phyloP scores from a whole-genome alignment of 2,888 invertebrate genomes.

The Acrobeloides nanus region DNA sequence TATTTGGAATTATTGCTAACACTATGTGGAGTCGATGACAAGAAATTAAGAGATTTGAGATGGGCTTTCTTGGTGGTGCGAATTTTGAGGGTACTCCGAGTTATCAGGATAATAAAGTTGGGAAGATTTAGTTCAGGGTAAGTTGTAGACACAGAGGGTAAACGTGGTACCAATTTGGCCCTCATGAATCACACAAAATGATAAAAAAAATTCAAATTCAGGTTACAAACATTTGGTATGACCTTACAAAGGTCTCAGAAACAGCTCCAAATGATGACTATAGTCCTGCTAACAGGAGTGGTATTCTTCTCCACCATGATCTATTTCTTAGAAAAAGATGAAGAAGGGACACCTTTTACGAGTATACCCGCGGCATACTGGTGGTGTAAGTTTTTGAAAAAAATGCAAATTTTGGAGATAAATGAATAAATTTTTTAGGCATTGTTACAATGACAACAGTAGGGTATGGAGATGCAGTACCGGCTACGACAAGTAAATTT shows the following conservation, averaged over 20 bases:
- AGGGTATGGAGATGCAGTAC: conserved; percentile 52
- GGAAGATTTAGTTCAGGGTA: conserved; percentile 21
- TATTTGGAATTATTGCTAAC: conserved; percentile 49
- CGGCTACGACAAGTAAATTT: conserved; percentile 46
- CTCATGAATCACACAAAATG: too few species aligned
- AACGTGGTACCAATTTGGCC: too few species aligned
- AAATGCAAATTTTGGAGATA: background rate
- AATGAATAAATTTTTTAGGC: conserved; percentile 32
- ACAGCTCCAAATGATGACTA: conserved; percentile 51
- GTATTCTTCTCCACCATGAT: conserved; percentile 54
- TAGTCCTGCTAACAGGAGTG: conserved; percentile 51
- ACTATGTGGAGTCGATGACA: conserved; percentile 50
- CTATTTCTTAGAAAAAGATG: conserved; percentile 52
- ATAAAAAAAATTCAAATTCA: conserved; percentile 44
- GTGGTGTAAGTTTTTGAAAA: conserved; percentile 34
- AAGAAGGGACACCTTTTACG: conserved; percentile 49
- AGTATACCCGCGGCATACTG: conserved; percentile 53
- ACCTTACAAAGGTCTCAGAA: conserved; percentile 49
- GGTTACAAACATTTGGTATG: conserved; percentile 53
- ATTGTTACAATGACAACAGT: conserved; percentile 52
- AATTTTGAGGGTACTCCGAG: conserved; percentile 43
- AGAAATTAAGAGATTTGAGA: conserved; percentile 46
- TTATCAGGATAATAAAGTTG: conserved; percentile 47
- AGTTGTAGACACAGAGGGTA: too few species aligned
- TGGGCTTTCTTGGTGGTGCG: conserved; percentile 53